A percentile compares a stretch with the other conserved stretches of the same genome.
Conservation (phyloP, 1,140 invertebrate species). For the Tetragonula clypearis region DNA sequence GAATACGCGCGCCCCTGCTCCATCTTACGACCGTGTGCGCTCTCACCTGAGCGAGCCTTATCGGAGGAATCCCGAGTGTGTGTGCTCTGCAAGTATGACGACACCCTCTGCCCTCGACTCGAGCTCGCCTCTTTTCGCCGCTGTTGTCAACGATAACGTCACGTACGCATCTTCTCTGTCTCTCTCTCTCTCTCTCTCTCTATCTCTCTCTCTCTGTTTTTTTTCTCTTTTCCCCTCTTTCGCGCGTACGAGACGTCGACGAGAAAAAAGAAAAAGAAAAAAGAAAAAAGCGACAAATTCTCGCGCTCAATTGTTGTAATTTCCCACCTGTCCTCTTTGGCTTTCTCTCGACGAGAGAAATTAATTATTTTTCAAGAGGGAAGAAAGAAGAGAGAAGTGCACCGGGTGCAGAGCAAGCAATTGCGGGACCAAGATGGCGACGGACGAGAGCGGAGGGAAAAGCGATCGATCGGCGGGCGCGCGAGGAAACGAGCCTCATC, state of each 20-base stretch:
- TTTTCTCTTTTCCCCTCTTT: not conserved
- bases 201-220: too few relatives aligned
- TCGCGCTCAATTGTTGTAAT: too few relatives aligned
- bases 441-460: not conserved
- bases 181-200: too few relatives aligned
- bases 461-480: not conserved
- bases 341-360: too few relatives aligned
- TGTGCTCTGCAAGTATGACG: constrained; percentile 76
- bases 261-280: too few relatives aligned
- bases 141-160: constrained; percentile 64
- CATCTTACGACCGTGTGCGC: constrained; percentile 48
- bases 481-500: not conserved
- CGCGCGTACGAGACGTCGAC: not conserved
- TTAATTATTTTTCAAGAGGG: too few relatives aligned
- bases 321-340: too few relatives aligned
- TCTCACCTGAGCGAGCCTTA: constrained; percentile 74
- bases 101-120: constrained; percentile 60
- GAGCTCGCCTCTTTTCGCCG: constrained; percentile 35
- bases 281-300: too few relatives aligned
- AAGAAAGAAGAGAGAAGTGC: not conserved
- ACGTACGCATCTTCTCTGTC: not conserved
- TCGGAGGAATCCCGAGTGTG: constrained; percentile 68
- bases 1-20: not conserved
- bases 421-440: constrained; percentile 59
- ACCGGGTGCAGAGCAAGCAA: not conserved